Evolutionary conservation across 2,888 invertebrate genomes (phyloP).

Genomic region (Herminia tarsipennalis): DNA sequence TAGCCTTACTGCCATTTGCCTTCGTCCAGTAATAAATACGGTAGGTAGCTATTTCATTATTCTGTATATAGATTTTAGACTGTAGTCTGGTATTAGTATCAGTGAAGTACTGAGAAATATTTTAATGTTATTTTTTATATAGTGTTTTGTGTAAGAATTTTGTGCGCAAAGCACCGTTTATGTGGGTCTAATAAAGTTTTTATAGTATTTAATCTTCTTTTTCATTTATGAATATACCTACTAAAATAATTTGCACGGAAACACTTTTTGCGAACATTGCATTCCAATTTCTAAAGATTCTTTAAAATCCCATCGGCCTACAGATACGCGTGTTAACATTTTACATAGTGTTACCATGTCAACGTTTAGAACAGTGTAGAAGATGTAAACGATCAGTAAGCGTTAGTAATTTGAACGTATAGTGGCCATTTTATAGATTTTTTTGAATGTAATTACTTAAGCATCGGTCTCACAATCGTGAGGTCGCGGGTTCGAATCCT

Average conservation of each 20-base stretch:
- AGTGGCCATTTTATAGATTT: too few species aligned
- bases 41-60: slow-evolving; percentile 33
- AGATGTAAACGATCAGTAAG: too few species aligned
- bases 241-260: not conserved
- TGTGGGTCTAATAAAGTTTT: slow-evolving; percentile 58
- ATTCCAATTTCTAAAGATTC: too few species aligned
- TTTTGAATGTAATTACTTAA: too few species aligned
- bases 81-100: slow-evolving; percentile 21
- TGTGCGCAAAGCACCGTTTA: slow-evolving; percentile 52
- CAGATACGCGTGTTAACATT: too few species aligned
- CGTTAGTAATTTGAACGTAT: too few species aligned
- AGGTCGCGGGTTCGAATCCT: too few species aligned
- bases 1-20: slow-evolving; percentile 50
- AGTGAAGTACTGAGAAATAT: slow-evolving; percentile 25
- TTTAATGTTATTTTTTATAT: slow-evolving; percentile 58
- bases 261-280: too few species aligned
- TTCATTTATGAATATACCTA: not conserved
- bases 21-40: slow-evolving; percentile 50
- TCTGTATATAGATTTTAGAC: slow-evolving; percentile 37
- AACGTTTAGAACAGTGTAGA: too few species aligned
- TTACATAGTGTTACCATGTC: too few species aligned
- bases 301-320: too few species aligned
- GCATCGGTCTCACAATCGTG: too few species aligned
- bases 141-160: slow-evolving; percentile 45
- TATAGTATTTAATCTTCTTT: slow-evolving; percentile 21